Percentiles rank a stretch among this genome's conserved stretches.
phyloP scores from a whole-genome alignment of 2,113 vertebrate species.

The Calidris pugnax region DNA sequence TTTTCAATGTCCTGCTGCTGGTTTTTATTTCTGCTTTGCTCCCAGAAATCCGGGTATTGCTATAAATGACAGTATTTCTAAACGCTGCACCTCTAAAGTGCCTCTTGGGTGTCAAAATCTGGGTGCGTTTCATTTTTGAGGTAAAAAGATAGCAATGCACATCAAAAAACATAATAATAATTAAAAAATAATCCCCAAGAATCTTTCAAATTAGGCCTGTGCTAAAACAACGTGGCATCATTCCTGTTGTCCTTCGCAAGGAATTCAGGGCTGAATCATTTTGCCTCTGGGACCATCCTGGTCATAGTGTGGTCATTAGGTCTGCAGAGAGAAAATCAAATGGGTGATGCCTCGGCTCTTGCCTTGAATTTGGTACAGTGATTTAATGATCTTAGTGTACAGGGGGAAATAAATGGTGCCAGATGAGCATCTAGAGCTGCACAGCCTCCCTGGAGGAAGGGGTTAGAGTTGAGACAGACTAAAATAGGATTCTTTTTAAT shows the following conservation, averaged over 20 bases:
- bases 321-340: not conserved
- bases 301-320: accelerated
- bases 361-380: not conserved
- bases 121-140: not conserved
- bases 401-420: not conserved
- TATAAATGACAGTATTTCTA: not conserved
- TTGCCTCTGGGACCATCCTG: not conserved
- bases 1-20: not conserved
- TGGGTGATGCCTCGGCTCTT: not conserved
- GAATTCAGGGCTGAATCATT: not conserved
- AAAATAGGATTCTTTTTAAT: not conserved
- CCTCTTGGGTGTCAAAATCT: not conserved
- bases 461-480: not conserved
- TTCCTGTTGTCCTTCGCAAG: not conserved
- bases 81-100: not conserved
- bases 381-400: not conserved
- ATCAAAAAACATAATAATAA: not conserved
- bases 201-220: not conserved
- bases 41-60: not conserved
- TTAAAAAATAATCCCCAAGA: not conserved
- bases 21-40: not conserved
- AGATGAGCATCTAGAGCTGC: not conserved
- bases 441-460: not conserved
- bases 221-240: not conserved
- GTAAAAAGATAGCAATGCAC: accelerated